Evolutionary conservation across 2,888 invertebrate species (phyloP).

Genomic region (Dichetophora obliterata): DNA sequence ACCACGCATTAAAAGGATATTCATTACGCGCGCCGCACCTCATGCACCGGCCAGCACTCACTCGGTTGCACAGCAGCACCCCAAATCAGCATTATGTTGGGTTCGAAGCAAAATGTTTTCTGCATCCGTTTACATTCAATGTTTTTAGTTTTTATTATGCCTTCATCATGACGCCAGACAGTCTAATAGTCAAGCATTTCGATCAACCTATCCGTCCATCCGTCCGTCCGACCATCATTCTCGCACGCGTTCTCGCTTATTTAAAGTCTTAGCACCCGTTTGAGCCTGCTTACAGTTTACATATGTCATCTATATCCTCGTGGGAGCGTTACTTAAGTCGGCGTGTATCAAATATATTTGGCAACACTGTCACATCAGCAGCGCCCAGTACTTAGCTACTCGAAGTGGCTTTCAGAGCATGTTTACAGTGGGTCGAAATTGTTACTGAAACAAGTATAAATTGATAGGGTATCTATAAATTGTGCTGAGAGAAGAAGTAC

Average conservation of each 20-base stretch:
- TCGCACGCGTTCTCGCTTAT: conserved; percentile 67
- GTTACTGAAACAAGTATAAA: no score
- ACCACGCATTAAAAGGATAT: conserved; percentile 61
- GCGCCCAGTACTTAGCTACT: conserved; percentile 15
- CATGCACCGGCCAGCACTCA: conserved; percentile 36
- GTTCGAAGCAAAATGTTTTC: conserved; percentile 12
- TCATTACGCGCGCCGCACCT: conserved; percentile 66
- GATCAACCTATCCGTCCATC: not conserved
- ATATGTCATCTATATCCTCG: conserved; percentile 71
- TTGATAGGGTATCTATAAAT: not conserved
- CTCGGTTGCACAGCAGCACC: conserved; percentile 10
- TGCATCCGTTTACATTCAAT: not conserved
- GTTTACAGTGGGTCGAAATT: conserved; percentile 16
- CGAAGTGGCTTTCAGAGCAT: not conserved
- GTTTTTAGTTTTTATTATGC: not conserved
- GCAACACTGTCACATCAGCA: conserved; percentile 41
- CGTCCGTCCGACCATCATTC: conserved; percentile 18
- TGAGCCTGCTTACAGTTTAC: conserved; percentile 67
- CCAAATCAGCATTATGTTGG: conserved; percentile 22
- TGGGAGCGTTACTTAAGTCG: conserved; percentile 66
- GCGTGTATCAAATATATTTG: conserved; percentile 48
- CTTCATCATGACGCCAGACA: not conserved
- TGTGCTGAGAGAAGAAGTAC: no score
- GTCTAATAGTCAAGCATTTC: conserved; percentile 18
- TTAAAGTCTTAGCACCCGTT: conserved; percentile 65